Percentiles rank a stretch among this genome's conserved stretches.
These are phyloP conservation scores for Phortica okadai DNA, from an alignment of 2,888 invertebrate species.

Conservation along the genomic window DNA sequence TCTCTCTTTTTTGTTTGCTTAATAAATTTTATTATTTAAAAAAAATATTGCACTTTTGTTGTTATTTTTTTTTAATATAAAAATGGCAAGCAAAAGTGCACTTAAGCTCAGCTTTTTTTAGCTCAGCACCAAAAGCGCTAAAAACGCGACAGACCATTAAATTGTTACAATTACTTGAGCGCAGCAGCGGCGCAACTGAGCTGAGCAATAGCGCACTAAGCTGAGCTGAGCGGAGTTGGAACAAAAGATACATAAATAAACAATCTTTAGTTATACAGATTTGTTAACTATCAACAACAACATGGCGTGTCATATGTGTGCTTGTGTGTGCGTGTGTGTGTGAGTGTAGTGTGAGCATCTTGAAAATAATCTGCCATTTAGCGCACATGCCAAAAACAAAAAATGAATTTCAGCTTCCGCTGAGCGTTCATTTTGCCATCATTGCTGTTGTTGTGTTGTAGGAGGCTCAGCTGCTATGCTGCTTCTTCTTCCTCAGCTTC, in stretches of 20 bases:
- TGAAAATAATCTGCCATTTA: conserved; percentile 58
- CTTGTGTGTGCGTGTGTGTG: conserved; percentile 14
- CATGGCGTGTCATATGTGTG: not conserved
- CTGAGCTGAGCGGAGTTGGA: conserved; percentile 3
- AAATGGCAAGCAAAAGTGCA: conserved; percentile 5
- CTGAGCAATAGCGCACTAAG: not conserved
- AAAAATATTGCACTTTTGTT: not conserved
- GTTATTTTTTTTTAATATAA: not conserved
- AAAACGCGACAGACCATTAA: conserved; percentile 74
- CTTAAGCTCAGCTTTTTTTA: conserved; percentile 7
- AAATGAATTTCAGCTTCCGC: not conserved
- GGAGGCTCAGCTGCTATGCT: not conserved
- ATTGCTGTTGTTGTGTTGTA: not conserved
- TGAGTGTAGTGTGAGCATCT: conserved; percentile 53
- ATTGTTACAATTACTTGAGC: conserved; percentile 73
- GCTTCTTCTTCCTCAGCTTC: conserved; percentile 25
- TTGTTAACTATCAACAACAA: conserved; percentile 8
- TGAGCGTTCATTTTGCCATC: not conserved
- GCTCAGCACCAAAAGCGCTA: conserved; percentile 62
- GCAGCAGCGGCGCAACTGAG: not conserved
- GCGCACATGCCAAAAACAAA: conserved; percentile 30
- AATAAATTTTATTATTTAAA: not conserved
- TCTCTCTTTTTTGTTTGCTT: not conserved
- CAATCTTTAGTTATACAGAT: conserved; percentile 15
- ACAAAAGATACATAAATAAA: conserved; percentile 17